Percentiles rank a stretch among this genome's conserved stretches.
phyloP scores from a whole-genome alignment of 2,888 invertebrate genomes.

The Tetrapedia diversipes region DNA sequence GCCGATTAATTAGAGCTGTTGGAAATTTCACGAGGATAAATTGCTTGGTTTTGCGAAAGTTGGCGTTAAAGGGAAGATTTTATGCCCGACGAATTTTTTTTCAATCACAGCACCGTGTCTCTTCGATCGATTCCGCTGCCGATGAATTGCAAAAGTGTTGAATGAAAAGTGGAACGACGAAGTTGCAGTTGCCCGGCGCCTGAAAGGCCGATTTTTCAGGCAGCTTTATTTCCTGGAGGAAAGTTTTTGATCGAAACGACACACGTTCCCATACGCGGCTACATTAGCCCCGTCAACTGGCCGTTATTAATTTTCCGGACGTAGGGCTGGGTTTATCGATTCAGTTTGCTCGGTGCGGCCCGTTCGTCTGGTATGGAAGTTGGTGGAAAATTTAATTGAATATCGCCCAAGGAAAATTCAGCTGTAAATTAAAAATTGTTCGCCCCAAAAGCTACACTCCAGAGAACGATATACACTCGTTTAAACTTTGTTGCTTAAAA shows the following conservation, averaged over 20 bases:
- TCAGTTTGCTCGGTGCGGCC: neutral
- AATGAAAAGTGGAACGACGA: neutral
- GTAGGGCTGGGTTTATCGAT: neutral
- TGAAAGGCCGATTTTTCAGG: neutral
- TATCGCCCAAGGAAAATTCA: neutral
- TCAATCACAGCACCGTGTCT: neutral
- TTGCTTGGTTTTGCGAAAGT: neutral
- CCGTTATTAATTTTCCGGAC: neutral
- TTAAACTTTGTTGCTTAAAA: too few relatives aligned
- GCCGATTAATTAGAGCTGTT: too few relatives aligned
- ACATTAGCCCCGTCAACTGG: neutral
- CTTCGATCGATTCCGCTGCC: too few relatives aligned
- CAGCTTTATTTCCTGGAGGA: neutral
- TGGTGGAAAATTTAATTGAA: neutral
- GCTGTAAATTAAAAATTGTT: too few relatives aligned
- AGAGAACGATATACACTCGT: too few relatives aligned
- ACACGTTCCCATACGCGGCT: neutral
- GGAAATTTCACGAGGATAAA: neutral
- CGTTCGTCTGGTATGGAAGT: neutral
- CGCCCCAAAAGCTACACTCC: too few relatives aligned
- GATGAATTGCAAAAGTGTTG: neutral
- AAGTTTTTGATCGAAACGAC: conserved; percentile 3
- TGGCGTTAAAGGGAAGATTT: neutral
- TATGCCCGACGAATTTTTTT: neutral
- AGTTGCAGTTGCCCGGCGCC: neutral